phyloP scores from a whole-genome alignment of 2,888 invertebrate species.

The Ophioninae sp. region DNA sequence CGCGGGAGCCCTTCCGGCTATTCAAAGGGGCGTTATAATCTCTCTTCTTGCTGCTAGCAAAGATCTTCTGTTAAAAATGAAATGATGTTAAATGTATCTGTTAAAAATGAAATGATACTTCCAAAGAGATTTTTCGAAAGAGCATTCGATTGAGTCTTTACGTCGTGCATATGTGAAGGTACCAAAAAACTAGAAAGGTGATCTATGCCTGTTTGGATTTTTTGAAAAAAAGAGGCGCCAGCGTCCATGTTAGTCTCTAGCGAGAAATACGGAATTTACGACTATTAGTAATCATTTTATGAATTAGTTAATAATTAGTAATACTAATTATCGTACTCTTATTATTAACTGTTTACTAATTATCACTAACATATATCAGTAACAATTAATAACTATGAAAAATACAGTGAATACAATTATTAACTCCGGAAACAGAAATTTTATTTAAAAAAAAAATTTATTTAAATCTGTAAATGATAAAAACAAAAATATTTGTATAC shows the following conservation, averaged over 20 bases:
- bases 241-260: not conserved
- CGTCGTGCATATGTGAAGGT: not conserved
- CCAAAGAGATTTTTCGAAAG: slow-evolving; percentile 36
- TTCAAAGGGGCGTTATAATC: slow-evolving; percentile 60
- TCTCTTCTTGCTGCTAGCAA: slow-evolving; percentile 36
- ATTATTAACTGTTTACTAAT: too few species aligned
- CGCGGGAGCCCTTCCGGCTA: slow-evolving; percentile 62
- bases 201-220: not conserved
- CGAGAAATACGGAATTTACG: too few species aligned
- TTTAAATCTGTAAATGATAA: too few species aligned
- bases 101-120: slow-evolving; percentile 58
- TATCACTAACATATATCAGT: too few species aligned
- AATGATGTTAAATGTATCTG: slow-evolving; percentile 56
- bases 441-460: too few species aligned
- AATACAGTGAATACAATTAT: too few species aligned
- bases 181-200: not conserved
- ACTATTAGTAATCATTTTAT: too few species aligned
- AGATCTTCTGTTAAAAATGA: slow-evolving; percentile 42
- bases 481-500: too few species aligned
- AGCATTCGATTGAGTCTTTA: not conserved
- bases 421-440: too few species aligned
- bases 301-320: too few species aligned
- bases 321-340: too few species aligned
- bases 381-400: too few species aligned
- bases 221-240: not conserved